phyloP scores from a whole-genome alignment of 23 tunicate genomes.

The Pegea sp. region DNA sequence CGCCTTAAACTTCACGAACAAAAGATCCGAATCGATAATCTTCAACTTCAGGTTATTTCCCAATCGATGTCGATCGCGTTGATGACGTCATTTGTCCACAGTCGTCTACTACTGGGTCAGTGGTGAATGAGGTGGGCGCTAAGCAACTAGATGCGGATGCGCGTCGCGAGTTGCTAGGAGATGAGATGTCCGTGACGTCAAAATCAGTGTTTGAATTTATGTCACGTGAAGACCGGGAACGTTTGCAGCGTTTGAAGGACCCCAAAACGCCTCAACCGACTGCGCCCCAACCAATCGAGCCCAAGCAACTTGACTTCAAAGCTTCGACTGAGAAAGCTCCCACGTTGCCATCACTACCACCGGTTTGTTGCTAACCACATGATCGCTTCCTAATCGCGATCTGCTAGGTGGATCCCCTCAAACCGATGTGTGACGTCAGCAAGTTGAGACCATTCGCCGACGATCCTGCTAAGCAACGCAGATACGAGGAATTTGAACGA shows the following conservation, averaged over 20 bases:
- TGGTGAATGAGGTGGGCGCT: not conserved
- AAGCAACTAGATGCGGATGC: conserved; percentile 11
- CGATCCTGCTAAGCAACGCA: conserved; percentile 44
- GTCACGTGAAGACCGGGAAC: conserved; percentile 24
- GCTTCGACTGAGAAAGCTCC: too few species aligned
- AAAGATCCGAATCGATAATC: conserved; percentile 2
- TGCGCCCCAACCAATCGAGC: not conserved
- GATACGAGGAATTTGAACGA: conserved; percentile 50
- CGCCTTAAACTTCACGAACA: conserved; percentile 17
- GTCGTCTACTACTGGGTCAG: too few species aligned
- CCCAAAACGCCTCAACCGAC: conserved; percentile 7
- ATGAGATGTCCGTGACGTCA: not conserved
- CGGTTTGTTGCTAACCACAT: too few species aligned
- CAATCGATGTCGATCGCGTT: too few species aligned
- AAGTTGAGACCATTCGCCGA: conserved; percentile 33
- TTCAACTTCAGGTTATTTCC: not conserved
- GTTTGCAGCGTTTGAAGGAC: conserved; percentile 21
- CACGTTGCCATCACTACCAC: too few species aligned
- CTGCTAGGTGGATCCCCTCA: conserved; percentile 13
- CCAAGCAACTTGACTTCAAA: not conserved
- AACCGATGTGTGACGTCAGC: conserved; percentile 19
- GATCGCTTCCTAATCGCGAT: too few species aligned
- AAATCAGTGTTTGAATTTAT: conserved; percentile 60
- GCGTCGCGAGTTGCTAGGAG: conserved; percentile 16
- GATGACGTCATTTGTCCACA: too few species aligned